Conservation (phyloP, 2,113 vertebrate species). For the Aix galericulata region DNA sequence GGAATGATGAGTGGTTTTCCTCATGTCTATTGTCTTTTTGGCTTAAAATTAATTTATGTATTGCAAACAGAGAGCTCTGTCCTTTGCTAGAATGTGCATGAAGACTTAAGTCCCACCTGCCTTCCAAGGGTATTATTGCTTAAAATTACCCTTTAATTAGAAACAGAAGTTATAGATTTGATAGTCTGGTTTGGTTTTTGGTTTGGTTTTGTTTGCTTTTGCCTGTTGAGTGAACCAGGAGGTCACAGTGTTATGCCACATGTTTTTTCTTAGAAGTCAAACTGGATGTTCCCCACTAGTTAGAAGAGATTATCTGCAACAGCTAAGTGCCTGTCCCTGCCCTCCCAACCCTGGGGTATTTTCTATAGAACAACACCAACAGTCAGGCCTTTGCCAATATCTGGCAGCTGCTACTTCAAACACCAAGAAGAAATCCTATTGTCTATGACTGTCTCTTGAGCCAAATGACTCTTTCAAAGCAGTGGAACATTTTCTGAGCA, state of each 20-base stretch:
- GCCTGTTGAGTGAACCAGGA: neutral
- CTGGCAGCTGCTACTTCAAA: neutral
- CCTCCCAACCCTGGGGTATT: neutral
- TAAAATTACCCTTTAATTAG: neutral
- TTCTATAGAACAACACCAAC: neutral
- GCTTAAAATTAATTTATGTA: neutral
- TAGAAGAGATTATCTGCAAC: neutral
- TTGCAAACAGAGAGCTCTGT: neutral
- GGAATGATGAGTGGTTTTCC: neutral
- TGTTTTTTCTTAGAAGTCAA: neutral
- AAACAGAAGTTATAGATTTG: neutral
- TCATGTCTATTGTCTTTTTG: neutral
- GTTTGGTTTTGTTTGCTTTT: neutral
- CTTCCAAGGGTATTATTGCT: neutral
- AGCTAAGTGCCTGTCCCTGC: neutral
- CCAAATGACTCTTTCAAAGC: neutral
- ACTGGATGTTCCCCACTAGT: neutral
- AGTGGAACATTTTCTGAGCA: neutral
- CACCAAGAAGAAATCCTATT: neutral
- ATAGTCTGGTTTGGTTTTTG: neutral
- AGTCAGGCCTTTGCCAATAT: neutral
- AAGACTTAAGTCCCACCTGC: neutral
- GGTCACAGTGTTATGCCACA: neutral
- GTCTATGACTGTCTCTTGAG: neutral
- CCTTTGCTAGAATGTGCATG: neutral